Percentiles rank a stretch among this genome's conserved stretches.
These are phyloP conservation scores for Eulemur coronatus DNA, from an alignment of 2,797 vertebrate genomes.

Conservation along the genomic window DNA sequence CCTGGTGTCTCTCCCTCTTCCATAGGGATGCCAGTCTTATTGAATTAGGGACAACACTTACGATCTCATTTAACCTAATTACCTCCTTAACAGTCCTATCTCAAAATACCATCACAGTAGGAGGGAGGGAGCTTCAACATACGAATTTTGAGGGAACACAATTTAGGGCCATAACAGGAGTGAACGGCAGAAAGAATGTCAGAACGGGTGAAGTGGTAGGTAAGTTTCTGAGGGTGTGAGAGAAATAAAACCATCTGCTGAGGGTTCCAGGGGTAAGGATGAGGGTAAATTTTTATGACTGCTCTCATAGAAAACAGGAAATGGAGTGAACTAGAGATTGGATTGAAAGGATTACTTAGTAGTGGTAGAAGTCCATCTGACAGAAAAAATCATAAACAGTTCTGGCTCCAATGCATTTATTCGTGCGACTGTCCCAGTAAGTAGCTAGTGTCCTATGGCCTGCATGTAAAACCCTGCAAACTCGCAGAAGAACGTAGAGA, in stretches of 20 bases:
- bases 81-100: background rate
- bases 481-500: too few species aligned
- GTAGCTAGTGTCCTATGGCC: background rate
- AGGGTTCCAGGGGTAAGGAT: background rate
- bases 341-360: background rate
- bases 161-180: background rate
- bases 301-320: background rate
- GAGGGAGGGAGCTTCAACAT: background rate
- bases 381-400: background rate
- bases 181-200: background rate
- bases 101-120: background rate
- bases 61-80: background rate
- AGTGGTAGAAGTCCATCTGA: background rate
- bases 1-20: background rate
- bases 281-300: background rate
- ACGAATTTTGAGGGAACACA: background rate
- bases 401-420: background rate
- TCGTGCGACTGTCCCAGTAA: background rate
- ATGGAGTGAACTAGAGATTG: background rate
- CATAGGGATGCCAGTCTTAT: background rate
- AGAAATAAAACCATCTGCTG: background rate
- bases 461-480: background rate
- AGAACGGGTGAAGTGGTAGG: too few species aligned
- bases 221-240: background rate
- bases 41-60: background rate